Percentiles rank a stretch among this genome's conserved stretches.
Evolutionary conservation across 2,888 invertebrate genomes (phyloP).

Genomic region (Sclerodermus sp.): DNA sequence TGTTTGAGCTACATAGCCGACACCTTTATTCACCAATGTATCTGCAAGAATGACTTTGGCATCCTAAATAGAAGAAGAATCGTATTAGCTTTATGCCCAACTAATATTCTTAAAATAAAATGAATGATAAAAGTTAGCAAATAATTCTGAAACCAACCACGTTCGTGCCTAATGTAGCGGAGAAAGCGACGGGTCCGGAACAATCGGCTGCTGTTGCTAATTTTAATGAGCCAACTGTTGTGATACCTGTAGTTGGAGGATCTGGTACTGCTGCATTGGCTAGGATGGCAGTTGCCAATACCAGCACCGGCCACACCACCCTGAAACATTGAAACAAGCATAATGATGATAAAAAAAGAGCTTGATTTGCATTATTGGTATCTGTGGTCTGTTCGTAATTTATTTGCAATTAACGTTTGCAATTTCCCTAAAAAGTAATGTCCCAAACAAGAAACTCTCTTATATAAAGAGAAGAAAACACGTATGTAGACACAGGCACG

Average conservation of each 20-base stretch:
- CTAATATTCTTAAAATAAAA: not conserved
- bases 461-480: too few relatives aligned
- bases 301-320: conserved; percentile 50
- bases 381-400: too few relatives aligned
- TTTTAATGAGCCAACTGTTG: conserved; percentile 54
- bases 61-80: conserved; percentile 25
- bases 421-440: conserved; percentile 8
- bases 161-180: conserved; percentile 42
- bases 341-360: not conserved
- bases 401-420: too few relatives aligned
- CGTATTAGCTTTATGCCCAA: not conserved
- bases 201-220: conserved; percentile 57
- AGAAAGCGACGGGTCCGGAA: conserved; percentile 55
- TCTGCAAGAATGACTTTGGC: conserved; percentile 34
- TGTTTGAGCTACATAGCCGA: conserved; percentile 56
- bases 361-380: too few relatives aligned
- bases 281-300: conserved; percentile 36
- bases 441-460: conserved; percentile 14
- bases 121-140: not conserved
- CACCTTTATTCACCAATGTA: conserved; percentile 56
- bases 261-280: conserved; percentile 43
- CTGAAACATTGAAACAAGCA: conserved; percentile 23
- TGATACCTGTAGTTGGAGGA: conserved; percentile 45
- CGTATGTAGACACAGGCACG: conserved; percentile 7
- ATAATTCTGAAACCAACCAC: conserved; percentile 30